Evolutionary conservation across 2,888 invertebrate species (phyloP).

Genomic region (Drosophila subquinaria): DNA sequence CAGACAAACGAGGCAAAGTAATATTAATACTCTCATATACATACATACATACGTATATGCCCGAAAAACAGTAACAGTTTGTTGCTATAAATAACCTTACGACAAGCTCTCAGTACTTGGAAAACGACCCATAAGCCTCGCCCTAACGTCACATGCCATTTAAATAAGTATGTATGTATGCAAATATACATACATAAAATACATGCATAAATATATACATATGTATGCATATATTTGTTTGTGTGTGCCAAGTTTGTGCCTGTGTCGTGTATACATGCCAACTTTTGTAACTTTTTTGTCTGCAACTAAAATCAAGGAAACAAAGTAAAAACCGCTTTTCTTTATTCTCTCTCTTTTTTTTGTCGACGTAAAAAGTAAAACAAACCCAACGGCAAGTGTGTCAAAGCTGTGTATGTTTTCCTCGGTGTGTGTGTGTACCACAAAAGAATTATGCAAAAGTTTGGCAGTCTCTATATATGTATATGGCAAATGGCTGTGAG

Average conservation of each 20-base stretch:
- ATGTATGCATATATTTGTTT: too few relatives aligned
- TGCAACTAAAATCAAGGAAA: slow-evolving; percentile 73
- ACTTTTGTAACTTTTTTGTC: slow-evolving; percentile 62
- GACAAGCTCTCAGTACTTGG: slow-evolving; percentile 44
- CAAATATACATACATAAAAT: slow-evolving; percentile 10
- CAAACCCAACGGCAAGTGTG: slow-evolving; percentile 64
- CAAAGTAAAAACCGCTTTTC: slow-evolving; percentile 65
- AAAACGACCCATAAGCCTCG: slow-evolving; percentile 22
- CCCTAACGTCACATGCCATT: too few relatives aligned
- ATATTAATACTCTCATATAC: slow-evolving; percentile 38
- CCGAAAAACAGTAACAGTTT: slow-evolving; percentile 61
- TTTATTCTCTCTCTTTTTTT: slow-evolving; percentile 12
- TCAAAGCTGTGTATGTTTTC: slow-evolving; percentile 41
- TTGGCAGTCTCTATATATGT: slow-evolving; percentile 26
- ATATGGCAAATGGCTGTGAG: slow-evolving; percentile 7
- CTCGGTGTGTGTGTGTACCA: neutral
- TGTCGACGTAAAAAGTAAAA: slow-evolving; percentile 14
- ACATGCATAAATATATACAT: slow-evolving; percentile 1
- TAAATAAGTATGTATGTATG: slow-evolving; percentile 26
- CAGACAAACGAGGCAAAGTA: slow-evolving; percentile 45
- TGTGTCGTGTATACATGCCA: slow-evolving; percentile 68
- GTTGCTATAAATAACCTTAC: slow-evolving; percentile 75
- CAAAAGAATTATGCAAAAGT: slow-evolving; percentile 56
- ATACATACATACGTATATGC: slow-evolving; percentile 28
- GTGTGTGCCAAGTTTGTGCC: slow-evolving; percentile 14